Base-by-base conservation (phyloP, 2,888 invertebrate species). In the Tetragonisca angustula region DNA sequence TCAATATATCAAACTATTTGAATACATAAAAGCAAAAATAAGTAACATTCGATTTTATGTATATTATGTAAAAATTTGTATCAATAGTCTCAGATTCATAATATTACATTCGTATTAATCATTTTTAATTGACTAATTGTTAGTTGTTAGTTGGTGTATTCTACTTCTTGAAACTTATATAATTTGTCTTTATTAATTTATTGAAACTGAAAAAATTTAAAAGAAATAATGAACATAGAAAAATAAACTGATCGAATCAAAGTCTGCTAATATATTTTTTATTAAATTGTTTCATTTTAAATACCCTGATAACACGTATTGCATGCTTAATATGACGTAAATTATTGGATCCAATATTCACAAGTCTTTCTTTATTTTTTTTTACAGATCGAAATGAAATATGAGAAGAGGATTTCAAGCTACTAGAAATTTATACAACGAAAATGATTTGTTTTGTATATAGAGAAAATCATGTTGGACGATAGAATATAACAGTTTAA, bases 371-470 rank as follows among this genome's bases (percentile, higher is more conserved):
- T 56, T 62, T 87, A 43, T 88, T 92, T 75, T 88, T 76, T 88
- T 85, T 94, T 94, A 49, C 93, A 94, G 94, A 92, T 93, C 90
- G 80, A 92, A 91, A 88, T 92, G 89, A 93, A 50, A 24, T 64
- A 21, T 19, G 15, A 88, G 89, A 83, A 84, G 84, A 87, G 83
- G 85, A 81, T 89, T 77, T 78, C 49, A 69, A 77, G 84, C 81
- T 78, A 84, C 85, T 87, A 89, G 86, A 91, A 90, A 88, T 87
- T 91, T 19, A 50, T 88, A 87, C 88, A 88, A 90, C 84, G 89
- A 92, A 87, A 87, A 89, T 76, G 82, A 78, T 73, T 81, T 77
- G 73, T 79, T 78, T 79, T 85, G 88, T 93, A 92, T 92, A 93
- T 83, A 93, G 90, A 93, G 89, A 61, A 90, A 88, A 88, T 69